Conservation (phyloP, 2,113 vertebrate species). For the human region GRCh38 chr3:44233501-44234000, state of each 20-base stretch:
- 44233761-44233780: not conserved
- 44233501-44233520: not conserved
- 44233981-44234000: not conserved
- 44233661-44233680: not conserved
- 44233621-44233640: not conserved
- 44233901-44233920: not conserved
- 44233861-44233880: not conserved
- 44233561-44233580: not conserved
- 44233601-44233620: not conserved
- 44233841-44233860: not conserved
- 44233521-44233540: not conserved
- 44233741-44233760: not conserved
- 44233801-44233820: not conserved
- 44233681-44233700: not conserved
- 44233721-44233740: not conserved
- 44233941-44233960: not conserved
- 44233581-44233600: not conserved
- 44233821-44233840: not conserved
- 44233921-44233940: not conserved
- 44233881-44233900: not conserved
- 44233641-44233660: not conserved
- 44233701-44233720: not conserved
- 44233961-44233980: not conserved
- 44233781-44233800: not conserved
- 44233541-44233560: not conserved